These are phyloP conservation scores for Teleopsis dalmanni DNA, from an alignment of 1,140 invertebrate genomes.

Conservation along the genomic window DNA sequence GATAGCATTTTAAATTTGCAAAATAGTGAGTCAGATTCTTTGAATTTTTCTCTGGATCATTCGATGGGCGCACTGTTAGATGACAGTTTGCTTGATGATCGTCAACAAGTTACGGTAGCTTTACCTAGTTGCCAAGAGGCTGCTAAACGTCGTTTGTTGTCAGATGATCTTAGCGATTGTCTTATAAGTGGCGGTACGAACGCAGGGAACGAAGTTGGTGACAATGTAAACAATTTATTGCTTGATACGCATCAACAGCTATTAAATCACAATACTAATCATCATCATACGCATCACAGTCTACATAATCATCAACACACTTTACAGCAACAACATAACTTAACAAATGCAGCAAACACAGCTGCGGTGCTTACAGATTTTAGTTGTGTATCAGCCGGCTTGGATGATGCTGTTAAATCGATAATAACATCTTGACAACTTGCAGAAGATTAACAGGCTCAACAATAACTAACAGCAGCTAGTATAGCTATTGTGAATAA, in stretches of 20 bases:
- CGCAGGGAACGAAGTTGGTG: slow-evolving; percentile 9
- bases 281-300: slow-evolving; percentile 24
- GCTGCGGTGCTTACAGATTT: slow-evolving; percentile 28
- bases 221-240: slow-evolving; percentile 22
- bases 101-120: slow-evolving; percentile 14
- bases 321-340: slow-evolving; percentile 6
- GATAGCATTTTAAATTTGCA: slow-evolving; percentile 70
- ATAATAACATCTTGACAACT: slow-evolving; percentile 43
- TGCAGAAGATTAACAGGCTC: slow-evolving; percentile 6
- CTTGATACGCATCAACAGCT: slow-evolving; percentile 14
- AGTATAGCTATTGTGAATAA: slow-evolving; percentile 3
- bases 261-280: not conserved
- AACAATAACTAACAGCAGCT: slow-evolving; percentile 5
- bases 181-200: slow-evolving; percentile 34
- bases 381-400: slow-evolving; percentile 31
- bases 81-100: slow-evolving; percentile 37
- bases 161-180: slow-evolving; percentile 41
- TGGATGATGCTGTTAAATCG: slow-evolving; percentile 41
- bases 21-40: slow-evolving; percentile 37
- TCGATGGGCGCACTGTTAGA: slow-evolving; percentile 38
- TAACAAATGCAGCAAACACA: slow-evolving; percentile 2
- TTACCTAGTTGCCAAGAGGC: slow-evolving; percentile 34
- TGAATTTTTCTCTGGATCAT: slow-evolving; percentile 33
- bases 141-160: slow-evolving; percentile 19
- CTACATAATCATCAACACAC: slow-evolving; percentile 23